Base-by-base conservation (phyloP, 2,113 vertebrate species). In the Silurus glanis region DNA sequence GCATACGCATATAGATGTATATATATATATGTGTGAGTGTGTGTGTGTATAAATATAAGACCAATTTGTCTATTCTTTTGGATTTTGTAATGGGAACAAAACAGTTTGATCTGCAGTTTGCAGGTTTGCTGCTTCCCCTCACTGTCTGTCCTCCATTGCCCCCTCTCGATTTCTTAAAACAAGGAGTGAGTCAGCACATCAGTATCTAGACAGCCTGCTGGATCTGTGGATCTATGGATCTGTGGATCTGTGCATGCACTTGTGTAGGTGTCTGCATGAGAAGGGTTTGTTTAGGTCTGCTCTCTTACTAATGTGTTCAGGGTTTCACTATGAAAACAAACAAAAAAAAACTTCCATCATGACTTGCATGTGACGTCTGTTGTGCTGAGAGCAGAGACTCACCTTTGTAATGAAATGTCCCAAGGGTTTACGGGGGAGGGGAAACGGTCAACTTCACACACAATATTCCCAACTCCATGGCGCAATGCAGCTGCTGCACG, bases 401-500 rank as follows among this genome's bases (percentile, higher is more conserved):
- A 55, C 69, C 51, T 81, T 83, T 59, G n/a, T 66, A 76, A 82
- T 82, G 58, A 45, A 83, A 61, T 47, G 80, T 75, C 89, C 82
- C 17, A 51, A 19, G 58, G 72, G 69, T 28, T 80, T 49, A 12
- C 16, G 72, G 55, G 64, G 64, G 80, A 62, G 47, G 28, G 80
- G 49, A 45, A 83, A 56, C 53, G 85, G 87, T 89, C 85, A 87
- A 83, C 88, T 85, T 80, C 56, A 84, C 62, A 72, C 78, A 83
- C 59, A 69, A 81, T 86, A 51, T 88, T 89, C 71, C 72, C 88
- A 85, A 85, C 86, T 87, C 86, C 81, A 87, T 90, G 90, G 89
- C 85, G 90, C 90, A 91, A 89, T 91, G 90, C 90, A 91, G 88
- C 88, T 89, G 88, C 87, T 87, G 85, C 87, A 80, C 6, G 80